phyloP scores from a whole-genome alignment of 2,888 invertebrate species.

The Melikaiella ostensackeni region DNA sequence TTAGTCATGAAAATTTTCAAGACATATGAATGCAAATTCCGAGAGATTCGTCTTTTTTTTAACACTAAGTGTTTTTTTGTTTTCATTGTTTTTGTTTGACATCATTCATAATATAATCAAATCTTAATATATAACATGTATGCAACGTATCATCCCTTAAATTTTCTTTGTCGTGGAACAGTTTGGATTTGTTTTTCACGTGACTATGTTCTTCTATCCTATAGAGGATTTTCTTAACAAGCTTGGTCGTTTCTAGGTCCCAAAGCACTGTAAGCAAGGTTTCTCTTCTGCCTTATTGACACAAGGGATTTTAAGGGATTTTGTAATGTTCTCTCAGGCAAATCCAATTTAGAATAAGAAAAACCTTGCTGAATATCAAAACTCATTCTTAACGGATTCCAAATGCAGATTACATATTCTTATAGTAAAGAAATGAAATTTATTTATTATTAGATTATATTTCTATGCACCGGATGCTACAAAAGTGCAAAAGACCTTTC shows the following conservation, averaged over 20 bases:
- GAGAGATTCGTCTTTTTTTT: too few relatives aligned
- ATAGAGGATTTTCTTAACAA: conserved; percentile 5
- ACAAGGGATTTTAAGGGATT: conserved; percentile 18
- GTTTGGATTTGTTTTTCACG: neutral
- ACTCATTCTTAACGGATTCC: neutral
- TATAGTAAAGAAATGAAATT: too few relatives aligned
- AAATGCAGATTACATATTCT: neutral
- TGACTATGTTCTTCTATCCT: neutral
- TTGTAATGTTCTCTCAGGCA: neutral
- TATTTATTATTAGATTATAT: too few relatives aligned
- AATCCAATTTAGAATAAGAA: neutral
- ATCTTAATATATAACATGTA: too few relatives aligned
- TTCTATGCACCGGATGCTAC: too few relatives aligned
- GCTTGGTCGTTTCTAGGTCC: conserved; percentile 24
- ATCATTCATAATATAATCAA: too few relatives aligned
- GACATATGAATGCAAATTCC: too few relatives aligned
- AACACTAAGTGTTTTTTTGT: too few relatives aligned
- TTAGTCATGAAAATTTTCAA: too few relatives aligned
- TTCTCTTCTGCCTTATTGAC: conserved; percentile 31
- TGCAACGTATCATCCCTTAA: neutral
- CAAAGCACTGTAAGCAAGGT: conserved; percentile 4
- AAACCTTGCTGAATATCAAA: neutral
- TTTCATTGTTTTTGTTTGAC: too few relatives aligned
- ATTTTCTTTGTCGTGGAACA: neutral
- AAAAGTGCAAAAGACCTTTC: too few relatives aligned